Conservation (phyloP, 2,888 invertebrate genomes). For the Strigamia crassipes region DNA sequence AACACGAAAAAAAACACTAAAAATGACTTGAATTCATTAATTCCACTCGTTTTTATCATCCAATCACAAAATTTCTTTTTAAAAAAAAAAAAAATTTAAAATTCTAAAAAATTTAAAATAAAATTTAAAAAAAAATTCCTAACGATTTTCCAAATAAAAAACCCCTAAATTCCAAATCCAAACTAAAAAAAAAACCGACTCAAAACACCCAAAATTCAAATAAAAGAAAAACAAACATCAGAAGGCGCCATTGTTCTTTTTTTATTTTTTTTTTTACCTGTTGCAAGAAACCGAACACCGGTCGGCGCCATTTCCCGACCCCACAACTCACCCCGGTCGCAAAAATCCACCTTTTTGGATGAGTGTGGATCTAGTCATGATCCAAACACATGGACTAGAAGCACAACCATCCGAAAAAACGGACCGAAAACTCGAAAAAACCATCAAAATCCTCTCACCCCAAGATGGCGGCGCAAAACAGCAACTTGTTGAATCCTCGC, state of each 20-base stretch:
- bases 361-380: conserved; percentile 52
- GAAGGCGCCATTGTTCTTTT: conserved; percentile 36
- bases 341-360: conserved; percentile 47
- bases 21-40: too few species aligned
- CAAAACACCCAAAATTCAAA: neutral
- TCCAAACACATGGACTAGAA: conserved; percentile 50
- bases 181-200: neutral
- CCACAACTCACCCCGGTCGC: neutral
- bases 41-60: too few species aligned
- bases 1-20: neutral
- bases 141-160: too few species aligned
- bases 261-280: too few species aligned
- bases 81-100: too few species aligned
- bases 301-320: neutral
- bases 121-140: too few species aligned
- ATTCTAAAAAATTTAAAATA: too few species aligned
- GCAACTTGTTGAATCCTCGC: conserved; percentile 31
- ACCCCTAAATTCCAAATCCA: too few species aligned
- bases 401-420: conserved; percentile 50
- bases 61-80: too few species aligned
- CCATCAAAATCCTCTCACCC: neutral
- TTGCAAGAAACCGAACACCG: neutral
- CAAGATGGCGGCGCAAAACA: conserved; percentile 34
- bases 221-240: neutral
- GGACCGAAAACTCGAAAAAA: neutral